Evolutionary conservation across 2,888 invertebrate species (phyloP), one percentile per base, ranked within the genome.

Genomic region (Teleiodes luculella): DNA sequence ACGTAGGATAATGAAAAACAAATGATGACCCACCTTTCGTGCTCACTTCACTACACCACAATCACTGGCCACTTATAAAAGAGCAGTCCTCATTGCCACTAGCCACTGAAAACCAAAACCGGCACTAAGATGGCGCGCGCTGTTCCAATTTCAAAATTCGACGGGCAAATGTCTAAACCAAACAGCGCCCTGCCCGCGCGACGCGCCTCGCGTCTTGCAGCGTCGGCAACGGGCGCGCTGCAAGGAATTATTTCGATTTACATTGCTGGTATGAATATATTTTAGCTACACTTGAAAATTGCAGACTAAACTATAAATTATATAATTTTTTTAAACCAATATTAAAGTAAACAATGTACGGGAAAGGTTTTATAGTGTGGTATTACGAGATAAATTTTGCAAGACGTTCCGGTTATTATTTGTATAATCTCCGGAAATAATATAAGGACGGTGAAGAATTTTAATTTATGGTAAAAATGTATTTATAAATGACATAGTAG

Each of bases 101-200:
- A 43, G 43, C 43, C 43, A 43, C 43, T 49, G 36, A 58, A 56
- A 54, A 41, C 53, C 45, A 58, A 56, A 56, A 57, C 46, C 57
- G 54, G 54, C 49, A 36, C 55, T 55, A 68, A 70, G 67, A 67
- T 70, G 72, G 78, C 65, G 67, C 24, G 30, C 16, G 11, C 18
- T 35, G 52, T 63, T 63, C 68, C 68, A 65, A 70, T 69, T 74
- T 75, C 77, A 67, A 77, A 82, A 80, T 79, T 78, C 84, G 78
- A 69, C 68, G 83, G 79, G 74, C 76, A 80, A 82, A 71, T 74
- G 74, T 70, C 73, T 57, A 56, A 46, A 57, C 57, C 68, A 66
- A 63, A 67, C 65, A 63, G 53, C 59, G 59, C 58, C 46, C 43
- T 43, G 43, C 56, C 58, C 61, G 31, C 55, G 37, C 59, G 16